phyloP scores from a whole-genome alignment of 1,140 invertebrate species.

The Apis laboriosa region DNA sequence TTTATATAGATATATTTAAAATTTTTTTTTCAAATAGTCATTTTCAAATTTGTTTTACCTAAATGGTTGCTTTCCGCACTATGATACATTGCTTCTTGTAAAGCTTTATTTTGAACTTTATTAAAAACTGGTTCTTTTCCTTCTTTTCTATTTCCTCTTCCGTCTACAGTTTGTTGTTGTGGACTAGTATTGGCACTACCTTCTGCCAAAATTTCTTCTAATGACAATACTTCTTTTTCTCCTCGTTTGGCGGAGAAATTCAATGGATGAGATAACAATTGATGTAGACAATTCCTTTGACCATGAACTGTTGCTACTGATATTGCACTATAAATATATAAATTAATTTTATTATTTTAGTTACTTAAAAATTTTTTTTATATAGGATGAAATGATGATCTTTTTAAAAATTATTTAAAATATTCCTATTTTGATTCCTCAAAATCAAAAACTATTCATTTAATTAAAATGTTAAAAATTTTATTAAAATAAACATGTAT shows the following conservation, averaged over 20 bases:
- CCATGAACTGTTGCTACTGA: conserved; percentile 94
- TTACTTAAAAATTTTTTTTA: too few relatives aligned
- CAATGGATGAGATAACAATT: conserved; percentile 89
- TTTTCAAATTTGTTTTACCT: conserved; percentile 79
- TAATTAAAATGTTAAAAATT: too few relatives aligned
- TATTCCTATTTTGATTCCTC: too few relatives aligned
- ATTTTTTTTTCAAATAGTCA: neutral
- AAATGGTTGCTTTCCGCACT: conserved; percentile 94
- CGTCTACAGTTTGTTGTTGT: conserved; percentile 71
- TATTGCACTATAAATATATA: conserved; percentile 84
- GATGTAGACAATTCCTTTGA: conserved; percentile 88
- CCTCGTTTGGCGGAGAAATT: conserved; percentile 83
- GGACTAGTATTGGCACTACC: conserved; percentile 81
- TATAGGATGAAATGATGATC: too few relatives aligned
- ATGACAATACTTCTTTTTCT: conserved; percentile 89
- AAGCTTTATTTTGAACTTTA: conserved; percentile 90
- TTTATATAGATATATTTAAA: neutral
- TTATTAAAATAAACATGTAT: neutral
- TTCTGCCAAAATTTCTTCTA: conserved; percentile 95
- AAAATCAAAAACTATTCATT: neutral
- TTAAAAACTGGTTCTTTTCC: conserved; percentile 84
- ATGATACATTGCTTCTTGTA: conserved; percentile 96
- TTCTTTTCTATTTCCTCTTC: conserved; percentile 77
- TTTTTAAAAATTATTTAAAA: too few relatives aligned
- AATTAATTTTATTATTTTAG: neutral